These are phyloP conservation scores for Drosophila fuyamai DNA, from an alignment of 1,140 invertebrate genomes.

Conservation along the genomic window DNA sequence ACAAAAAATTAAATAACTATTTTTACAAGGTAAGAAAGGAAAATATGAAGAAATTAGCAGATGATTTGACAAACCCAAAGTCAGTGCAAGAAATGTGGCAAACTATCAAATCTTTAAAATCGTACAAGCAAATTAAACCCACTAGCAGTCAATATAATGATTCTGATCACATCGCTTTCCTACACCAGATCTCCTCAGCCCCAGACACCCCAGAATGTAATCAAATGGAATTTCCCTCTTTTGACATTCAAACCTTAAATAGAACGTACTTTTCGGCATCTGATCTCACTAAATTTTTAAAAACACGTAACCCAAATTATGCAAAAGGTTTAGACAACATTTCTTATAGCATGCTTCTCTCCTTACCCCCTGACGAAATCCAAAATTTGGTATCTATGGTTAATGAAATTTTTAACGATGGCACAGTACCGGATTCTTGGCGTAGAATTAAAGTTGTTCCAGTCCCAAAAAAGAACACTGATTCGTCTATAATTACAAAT, in stretches of 20 bases:
- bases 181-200: neutral
- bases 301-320: neutral
- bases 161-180: slow-evolving; percentile 1
- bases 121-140: neutral
- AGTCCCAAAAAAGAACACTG: no score
- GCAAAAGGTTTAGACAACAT: slow-evolving; percentile 3
- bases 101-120: slow-evolving; percentile 8
- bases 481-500: no score
- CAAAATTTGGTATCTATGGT: neutral
- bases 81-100: slow-evolving; percentile 4
- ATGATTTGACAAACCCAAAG: neutral
- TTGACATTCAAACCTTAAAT: neutral
- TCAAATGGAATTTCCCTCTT: neutral
- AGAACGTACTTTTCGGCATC: neutral
- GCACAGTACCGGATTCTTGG: neutral
- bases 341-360: slow-evolving; percentile 4
- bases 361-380: neutral
- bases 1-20: slow-evolving; percentile 1
- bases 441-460: no score
- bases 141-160: neutral
- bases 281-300: neutral
- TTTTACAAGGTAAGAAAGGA: neutral
- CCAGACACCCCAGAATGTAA: neutral
- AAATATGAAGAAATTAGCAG: neutral
- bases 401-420: slow-evolving; percentile 3